Evolutionary conservation across 2,888 invertebrate genomes (phyloP), one percentile per base, ranked within the genome.

Genomic region (Calliphora vomitoria): DNA sequence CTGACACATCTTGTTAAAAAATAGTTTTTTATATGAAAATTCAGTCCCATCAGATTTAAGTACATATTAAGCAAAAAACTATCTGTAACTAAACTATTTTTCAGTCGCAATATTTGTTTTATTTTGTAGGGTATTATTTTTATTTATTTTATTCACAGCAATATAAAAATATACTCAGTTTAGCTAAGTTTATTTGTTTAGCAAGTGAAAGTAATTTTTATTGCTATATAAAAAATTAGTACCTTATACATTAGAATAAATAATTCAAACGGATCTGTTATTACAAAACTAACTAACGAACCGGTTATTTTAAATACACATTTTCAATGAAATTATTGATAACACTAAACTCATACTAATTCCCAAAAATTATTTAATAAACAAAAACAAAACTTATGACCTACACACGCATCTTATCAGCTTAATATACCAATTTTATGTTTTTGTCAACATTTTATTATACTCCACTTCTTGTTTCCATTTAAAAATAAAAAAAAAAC

Each of bases 341-440:
- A 64, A 41, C 64, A 41, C 64, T 64, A 41, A 41, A 15, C 1
- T 11, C 8, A 10, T 64, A 64, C 10, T 38, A 25, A 64, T 13
- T 64, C n/a, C 20, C 64, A n/a, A 64, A 64, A 64, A 64, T 64
- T 41, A 35, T 31, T 31, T 64, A 18, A 64, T 18, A 64, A 18
- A 64, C 8, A 8, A 64, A 41, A 62, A 35, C 8, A 5, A 64
- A 64, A 62, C 55, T 55, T 55, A 60, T 60, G 60, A 60, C 64
- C 64, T 41, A 20, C 41, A 64, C 18, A 41, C 10, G 38, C 11
- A 25, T 64, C 64, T 64, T 64, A 64, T 64, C 64, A 64, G 64
- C 18, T 64, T 18, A 38, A 41, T 64, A 64, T 41, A 64, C 41
- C 10, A 25, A 44, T 44, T 66, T 6, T 44, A 44, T 44, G 44